Conservation (phyloP, 2,888 invertebrate genomes). For the Melipona bicolor region DNA sequence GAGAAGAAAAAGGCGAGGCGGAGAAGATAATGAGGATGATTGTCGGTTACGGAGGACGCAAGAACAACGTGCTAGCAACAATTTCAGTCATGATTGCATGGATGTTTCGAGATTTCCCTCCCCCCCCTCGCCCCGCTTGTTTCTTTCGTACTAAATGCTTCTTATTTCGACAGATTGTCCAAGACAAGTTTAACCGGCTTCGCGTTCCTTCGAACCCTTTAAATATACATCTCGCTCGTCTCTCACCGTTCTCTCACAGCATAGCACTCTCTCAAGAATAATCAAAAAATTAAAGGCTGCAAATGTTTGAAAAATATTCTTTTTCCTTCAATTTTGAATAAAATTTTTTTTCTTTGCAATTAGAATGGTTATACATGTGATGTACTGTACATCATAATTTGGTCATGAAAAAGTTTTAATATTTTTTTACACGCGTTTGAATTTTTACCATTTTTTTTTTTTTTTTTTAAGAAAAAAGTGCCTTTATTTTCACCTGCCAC, state of each 20-base stretch:
- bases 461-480: no score
- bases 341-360: no score
- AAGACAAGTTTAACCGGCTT: conserved; percentile 46
- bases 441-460: no score
- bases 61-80: conserved; percentile 7
- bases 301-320: no score
- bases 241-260: conserved; percentile 9
- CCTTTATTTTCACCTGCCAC: no score
- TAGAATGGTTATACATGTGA: no score
- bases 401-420: no score
- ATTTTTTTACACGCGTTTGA: no score
- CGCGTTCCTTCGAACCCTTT: conserved; percentile 4
- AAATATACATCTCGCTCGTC: conserved; percentile 9
- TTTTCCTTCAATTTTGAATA: no score
- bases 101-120: conserved; percentile 9
- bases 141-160: conserved; percentile 23
- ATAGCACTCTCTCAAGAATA: no score
- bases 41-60: not conserved
- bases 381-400: no score
- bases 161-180: conserved; percentile 32
- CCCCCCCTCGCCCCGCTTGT: not conserved
- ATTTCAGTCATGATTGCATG: not conserved
- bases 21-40: conserved; percentile 1
- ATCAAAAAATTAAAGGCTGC: no score
- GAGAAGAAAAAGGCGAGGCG: not conserved